These are phyloP conservation scores for Thymelicus acteon DNA, from an alignment of 2,888 invertebrate genomes.

Conservation along the genomic window DNA sequence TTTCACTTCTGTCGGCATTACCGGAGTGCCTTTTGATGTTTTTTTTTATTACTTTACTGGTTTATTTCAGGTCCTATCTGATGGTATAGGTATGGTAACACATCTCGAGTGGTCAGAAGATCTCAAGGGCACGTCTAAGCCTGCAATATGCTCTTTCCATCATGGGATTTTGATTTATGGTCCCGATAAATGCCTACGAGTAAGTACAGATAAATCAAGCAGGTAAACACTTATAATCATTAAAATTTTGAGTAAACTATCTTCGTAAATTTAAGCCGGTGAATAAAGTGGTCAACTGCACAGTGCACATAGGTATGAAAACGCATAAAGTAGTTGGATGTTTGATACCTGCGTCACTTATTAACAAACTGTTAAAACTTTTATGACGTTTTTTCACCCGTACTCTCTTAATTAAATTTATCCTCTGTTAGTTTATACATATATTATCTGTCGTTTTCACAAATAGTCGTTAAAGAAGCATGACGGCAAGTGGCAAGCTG, in stretches of 20 bases:
- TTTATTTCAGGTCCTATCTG: slow-evolving; percentile 63
- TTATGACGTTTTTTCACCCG: too few species aligned
- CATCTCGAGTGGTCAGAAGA: slow-evolving; percentile 68
- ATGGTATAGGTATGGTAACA: slow-evolving; percentile 72
- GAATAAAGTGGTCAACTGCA: too few species aligned
- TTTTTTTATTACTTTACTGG: not conserved
- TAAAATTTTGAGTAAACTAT: too few species aligned
- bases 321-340: too few species aligned
- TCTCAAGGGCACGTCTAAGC: slow-evolving; percentile 51
- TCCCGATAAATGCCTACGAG: slow-evolving; percentile 67
- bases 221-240: too few species aligned
- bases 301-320: too few species aligned
- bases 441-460: not conserved
- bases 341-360: too few species aligned
- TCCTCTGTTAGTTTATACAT: too few species aligned
- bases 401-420: too few species aligned
- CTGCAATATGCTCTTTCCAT: slow-evolving; percentile 65
- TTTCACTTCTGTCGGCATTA: too few species aligned
- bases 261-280: too few species aligned
- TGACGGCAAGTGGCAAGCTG: slow-evolving; percentile 66
- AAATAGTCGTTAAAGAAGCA: slow-evolving; percentile 66
- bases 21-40: slow-evolving; percentile 19
- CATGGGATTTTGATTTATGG: slow-evolving; percentile 72
- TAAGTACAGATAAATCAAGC: slow-evolving; percentile 47
- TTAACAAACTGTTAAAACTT: too few species aligned